Conservation (phyloP, 2,888 invertebrate genomes). For the Ichneumoninae sp. region DNA sequence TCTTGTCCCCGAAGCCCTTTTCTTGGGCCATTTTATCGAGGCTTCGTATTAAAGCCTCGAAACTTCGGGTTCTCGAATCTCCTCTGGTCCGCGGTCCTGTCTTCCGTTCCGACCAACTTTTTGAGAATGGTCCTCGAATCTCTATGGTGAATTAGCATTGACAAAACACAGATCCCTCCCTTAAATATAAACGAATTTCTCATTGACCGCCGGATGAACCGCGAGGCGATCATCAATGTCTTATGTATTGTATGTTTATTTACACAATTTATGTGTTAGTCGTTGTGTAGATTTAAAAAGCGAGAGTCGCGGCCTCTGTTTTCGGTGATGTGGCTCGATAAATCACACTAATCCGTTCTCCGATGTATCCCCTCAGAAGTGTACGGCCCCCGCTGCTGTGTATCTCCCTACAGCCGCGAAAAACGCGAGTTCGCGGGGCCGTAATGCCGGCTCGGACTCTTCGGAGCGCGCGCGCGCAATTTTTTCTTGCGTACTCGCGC, state of each 20-base stretch:
- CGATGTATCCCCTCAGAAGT: constrained; percentile 31
- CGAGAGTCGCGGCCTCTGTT: constrained; percentile 39
- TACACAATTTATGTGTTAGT: neutral
- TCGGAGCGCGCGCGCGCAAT: constrained; percentile 43
- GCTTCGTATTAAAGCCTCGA: neutral
- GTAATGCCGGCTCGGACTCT: constrained; percentile 16
- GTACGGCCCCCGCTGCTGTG: neutral
- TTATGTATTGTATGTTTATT: neutral
- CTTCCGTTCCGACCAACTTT: neutral
- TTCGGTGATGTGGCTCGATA: constrained; percentile 60
- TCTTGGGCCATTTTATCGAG: constrained; percentile 30
- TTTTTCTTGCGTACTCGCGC: constrained; percentile 6
- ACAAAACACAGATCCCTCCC: neutral
- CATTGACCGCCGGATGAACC: neutral
- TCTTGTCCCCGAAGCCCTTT: constrained; percentile 16
- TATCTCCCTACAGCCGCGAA: constrained; percentile 21
- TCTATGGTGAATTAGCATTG: neutral
- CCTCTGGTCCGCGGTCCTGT: neutral
- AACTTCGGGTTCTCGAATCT: neutral
- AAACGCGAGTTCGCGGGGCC: constrained; percentile 13
- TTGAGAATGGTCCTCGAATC: neutral
- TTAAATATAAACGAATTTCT: neutral
- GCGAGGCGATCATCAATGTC: neutral
- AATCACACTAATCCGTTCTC: constrained; percentile 64
- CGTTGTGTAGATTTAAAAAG: constrained; percentile 1